These are phyloP conservation scores for Erpobdella octoculata DNA, from an alignment of 2,888 invertebrate species.

Conservation along the genomic window DNA sequence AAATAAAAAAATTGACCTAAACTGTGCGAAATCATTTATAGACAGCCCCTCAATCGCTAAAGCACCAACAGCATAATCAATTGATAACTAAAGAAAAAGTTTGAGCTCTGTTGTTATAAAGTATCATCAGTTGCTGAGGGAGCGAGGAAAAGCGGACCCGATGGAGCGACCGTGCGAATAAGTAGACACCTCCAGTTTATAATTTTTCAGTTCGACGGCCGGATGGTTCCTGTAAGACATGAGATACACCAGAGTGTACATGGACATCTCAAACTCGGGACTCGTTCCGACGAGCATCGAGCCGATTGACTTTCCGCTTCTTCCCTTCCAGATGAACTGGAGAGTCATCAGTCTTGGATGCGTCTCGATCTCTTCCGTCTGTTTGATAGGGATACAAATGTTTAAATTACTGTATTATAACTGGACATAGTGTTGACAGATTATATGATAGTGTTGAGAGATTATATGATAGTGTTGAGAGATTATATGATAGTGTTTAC, in stretches of 20 bases:
- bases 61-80: neutral
- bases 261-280: constrained; percentile 52
- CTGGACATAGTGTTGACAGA: neutral
- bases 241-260: constrained; percentile 46
- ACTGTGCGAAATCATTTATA: neutral
- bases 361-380: constrained; percentile 40
- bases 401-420: neutral
- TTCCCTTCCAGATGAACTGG: constrained; percentile 47
- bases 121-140: constrained; percentile 29
- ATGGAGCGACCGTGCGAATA: constrained; percentile 42
- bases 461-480: no score
- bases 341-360: constrained; percentile 46
- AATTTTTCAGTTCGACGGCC: constrained; percentile 45
- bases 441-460: neutral
- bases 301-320: constrained; percentile 47
- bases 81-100: no score
- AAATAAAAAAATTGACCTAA: no score
- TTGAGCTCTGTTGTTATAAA: no score
- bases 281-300: constrained; percentile 45
- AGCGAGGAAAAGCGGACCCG: constrained; percentile 42
- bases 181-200: constrained; percentile 45
- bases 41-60: neutral
- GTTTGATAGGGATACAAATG: neutral
- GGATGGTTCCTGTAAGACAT: constrained; percentile 34
- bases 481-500: no score